Evolutionary conservation across 2,888 invertebrate species (phyloP), one percentile per base, ranked within the genome.

Genomic region (Drosophila peninsularis): DNA sequence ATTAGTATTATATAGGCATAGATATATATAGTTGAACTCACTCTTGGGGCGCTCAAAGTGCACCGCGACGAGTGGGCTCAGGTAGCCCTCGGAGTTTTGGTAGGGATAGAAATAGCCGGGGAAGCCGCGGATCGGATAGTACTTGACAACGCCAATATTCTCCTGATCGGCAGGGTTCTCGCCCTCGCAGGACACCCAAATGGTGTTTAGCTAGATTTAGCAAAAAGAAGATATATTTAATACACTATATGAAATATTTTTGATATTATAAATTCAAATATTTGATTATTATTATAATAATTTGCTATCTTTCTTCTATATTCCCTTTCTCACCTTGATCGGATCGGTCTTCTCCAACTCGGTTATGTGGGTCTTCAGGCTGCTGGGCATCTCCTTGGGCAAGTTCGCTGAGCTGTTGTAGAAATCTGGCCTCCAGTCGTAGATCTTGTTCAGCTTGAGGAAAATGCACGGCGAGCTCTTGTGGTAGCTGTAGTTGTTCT

Each of bases 381-480:
- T 94, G 0, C 92, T 82, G 0, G 97, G 97, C 97, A 98, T 97
- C 2, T 94, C 94, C 0, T 91, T 85, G 0, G 98, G 98, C 52
- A 97, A 93, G 61, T 93, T 92, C 10, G 93, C 93, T 0, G 96
- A 94, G 74, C 95, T 94, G 89, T 97, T 95, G 90, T 96, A 98
- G 89, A 94, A 96, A 36, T 96, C 94, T 0, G 98, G 98, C 75
- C 94, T 93, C 98, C 98, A 98, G 21, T 95, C 97, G 86, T 95
- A 98, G 89, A 98, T 98, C 94, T 97, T 98, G 93, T 99, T 99
- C 42, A 99, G 93, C 92, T 99, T 99, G 62, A 99, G 94, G 91
- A 99, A 96, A 74, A 99, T 94, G 93, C 99, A 99, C 0, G 99
- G 99, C 21, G 96, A 95, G 44, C 98, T 98, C 90, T 96, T 96